Conservation (phyloP, 2,888 invertebrate genomes). For the Drymonia ruficornis region DNA sequence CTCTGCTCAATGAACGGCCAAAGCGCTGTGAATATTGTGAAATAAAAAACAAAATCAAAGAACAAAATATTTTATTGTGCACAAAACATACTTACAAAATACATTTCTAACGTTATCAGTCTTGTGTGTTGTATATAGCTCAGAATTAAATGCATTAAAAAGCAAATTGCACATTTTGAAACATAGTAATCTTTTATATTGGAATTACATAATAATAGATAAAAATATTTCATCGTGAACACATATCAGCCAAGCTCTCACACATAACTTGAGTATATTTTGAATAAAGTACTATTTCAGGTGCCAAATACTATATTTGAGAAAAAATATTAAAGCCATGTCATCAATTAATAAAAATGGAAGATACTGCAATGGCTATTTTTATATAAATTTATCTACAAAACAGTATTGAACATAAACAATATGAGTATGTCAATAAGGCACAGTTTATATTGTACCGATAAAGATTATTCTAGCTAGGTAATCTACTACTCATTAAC, state of each 20-base stretch:
- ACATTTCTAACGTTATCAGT: constrained; percentile 78
- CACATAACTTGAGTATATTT: constrained; percentile 65
- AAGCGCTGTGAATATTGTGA: constrained; percentile 40
- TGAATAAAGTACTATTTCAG: background rate
- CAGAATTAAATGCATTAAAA: constrained; percentile 79
- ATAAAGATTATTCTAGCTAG: background rate
- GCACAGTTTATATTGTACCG: constrained; percentile 14
- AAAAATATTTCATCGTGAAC: constrained; percentile 39
- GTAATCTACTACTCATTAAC: constrained; percentile 2
- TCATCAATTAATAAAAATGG: constrained; percentile 12
- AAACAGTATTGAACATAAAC: constrained; percentile 22
- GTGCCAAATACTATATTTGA: constrained; percentile 5
- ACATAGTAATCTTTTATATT: constrained; percentile 35
- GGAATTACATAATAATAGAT: constrained; percentile 39
- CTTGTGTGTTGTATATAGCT: constrained; percentile 83
- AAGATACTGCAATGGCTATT: constrained; percentile 11
- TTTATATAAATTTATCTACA: constrained; percentile 12
- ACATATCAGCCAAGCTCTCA: constrained; percentile 52
- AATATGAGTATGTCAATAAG: constrained; percentile 22
- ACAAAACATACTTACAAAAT: constrained; percentile 80
- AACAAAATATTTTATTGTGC: constrained; percentile 82
- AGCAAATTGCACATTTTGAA: constrained; percentile 59
- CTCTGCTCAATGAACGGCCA: constrained; percentile 16
- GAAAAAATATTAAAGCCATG: constrained; percentile 11
- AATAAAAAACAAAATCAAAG: constrained; percentile 74